Evolutionary conservation across 2,113 vertebrate species (phyloP).

Genomic region (Sclerurus mexicanus): DNA sequence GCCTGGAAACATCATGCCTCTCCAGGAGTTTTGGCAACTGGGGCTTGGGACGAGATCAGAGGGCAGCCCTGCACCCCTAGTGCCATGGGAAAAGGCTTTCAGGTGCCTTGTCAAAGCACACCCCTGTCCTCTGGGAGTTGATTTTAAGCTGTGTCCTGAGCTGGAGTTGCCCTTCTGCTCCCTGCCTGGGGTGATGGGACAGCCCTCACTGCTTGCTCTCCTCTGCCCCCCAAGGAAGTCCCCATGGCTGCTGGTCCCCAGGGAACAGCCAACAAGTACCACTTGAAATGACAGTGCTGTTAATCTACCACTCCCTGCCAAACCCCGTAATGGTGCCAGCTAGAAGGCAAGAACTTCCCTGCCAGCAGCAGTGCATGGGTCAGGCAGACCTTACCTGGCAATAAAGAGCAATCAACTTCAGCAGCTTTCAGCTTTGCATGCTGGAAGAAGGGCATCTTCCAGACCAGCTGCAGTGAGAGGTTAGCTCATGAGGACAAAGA

Average conservation of each 20-base stretch:
- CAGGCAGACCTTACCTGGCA: neutral
- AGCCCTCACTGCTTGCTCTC: neutral
- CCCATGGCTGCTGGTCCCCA: neutral
- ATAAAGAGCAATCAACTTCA: neutral
- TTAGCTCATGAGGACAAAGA: neutral
- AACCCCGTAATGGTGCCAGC: accelerated
- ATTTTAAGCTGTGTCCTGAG: neutral
- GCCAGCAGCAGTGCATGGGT: neutral
- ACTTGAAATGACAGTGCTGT: neutral
- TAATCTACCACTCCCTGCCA: accelerated
- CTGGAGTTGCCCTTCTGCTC: neutral
- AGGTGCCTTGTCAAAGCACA: neutral
- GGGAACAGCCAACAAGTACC: neutral
- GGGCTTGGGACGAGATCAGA: neutral
- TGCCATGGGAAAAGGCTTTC: neutral
- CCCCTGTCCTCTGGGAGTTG: neutral
- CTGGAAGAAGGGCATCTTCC: neutral
- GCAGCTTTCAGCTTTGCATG: neutral
- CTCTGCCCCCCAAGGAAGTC: neutral
- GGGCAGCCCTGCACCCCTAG: accelerated
- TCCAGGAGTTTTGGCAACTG: neutral
- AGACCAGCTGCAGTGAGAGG: neutral
- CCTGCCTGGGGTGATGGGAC: neutral
- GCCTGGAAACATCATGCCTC: neutral
- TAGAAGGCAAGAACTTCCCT: neutral